Base-by-base conservation (phyloP, 2,113 vertebrate species). In the Cebidichthys violaceus region DNA sequence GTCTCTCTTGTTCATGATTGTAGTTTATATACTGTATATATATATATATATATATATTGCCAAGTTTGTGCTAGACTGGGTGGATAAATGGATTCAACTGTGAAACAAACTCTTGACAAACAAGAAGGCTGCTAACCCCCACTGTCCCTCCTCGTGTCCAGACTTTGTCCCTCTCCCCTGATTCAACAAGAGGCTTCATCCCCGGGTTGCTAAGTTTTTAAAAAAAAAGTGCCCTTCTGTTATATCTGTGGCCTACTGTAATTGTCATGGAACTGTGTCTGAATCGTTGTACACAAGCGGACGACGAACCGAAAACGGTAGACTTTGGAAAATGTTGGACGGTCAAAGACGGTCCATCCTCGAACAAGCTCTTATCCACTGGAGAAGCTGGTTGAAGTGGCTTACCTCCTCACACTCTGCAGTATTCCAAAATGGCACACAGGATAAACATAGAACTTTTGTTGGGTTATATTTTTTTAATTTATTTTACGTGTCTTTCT, bases 91-190 rank as follows among this genome's bases (percentile, higher is more conserved):
- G 94, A 94, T 91, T 94, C 92, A 94, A 96, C 97, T 97, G 97
- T 97, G 97, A 97, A 95, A 91, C 92, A 91, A 94, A 92, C 93
- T 95, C 92, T 93, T 89, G 92, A 92, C 90, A 93, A 86, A 92
- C 91, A 92, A 93, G 92, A 90, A 88, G 86, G 95, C 96, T 94
- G 95, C 96, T 95, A 91, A 90, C 14, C 7, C 18, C 24, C 86
- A 69, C 75, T 68, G 67, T 64, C 82, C 82, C 86, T 35, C 69
- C n/a, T 54, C 9, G 22, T 67, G 68, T 70, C 77, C 77, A 85
- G 83, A 87, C 89, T 84, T 72, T 61, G 9, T n/a, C 74, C 69
- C 84, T 10, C 69, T 70, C 78, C 68, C 72, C 67, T 15, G 31
- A 43, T 61, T 65, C 76, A 69, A 52, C 68, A 57, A 66, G 77